Base-by-base conservation (phyloP, 2,888 invertebrate species). In the Cyclophora punctaria region DNA sequence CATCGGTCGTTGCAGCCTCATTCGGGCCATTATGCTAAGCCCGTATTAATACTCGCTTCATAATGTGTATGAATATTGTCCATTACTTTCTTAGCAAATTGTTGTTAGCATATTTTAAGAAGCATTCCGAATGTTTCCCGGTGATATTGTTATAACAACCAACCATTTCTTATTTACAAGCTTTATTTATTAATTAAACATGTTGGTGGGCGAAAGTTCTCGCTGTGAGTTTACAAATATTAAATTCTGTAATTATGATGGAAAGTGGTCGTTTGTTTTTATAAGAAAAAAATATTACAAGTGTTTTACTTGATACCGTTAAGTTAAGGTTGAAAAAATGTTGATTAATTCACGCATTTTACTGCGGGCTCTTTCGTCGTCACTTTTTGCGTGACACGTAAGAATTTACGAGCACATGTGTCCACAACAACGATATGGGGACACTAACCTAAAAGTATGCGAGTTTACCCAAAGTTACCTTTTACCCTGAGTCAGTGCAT, bases 301-400 rank as follows among this genome's bases (percentile, higher is more conserved):
- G 48, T 51, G 41, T 46, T 48, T 52, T 54, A 51, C 47, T 40
- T 20, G 44, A 5, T 20, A 41, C 48, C 33, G 51, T 48, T 55
- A 37, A 37, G 5, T 37, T 4, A 37, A 37, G 37, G 4, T 37
- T 37, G 4, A 20, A 56, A 57, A 56, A 59, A 53, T 53, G 52
- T 53, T 51, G 56, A 56, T 59, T 53, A 59, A 57, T 59, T 52
- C 48, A 41, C 53, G 40, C 41, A 35, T 47, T 43, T 48, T 51
- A 49, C 48, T 43, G 50, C 50, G 20, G 20, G 46, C 45, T 37
- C 6, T 3, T 7, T 44, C 46, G 37, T 20, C 44, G 53, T 53
- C 37, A 37, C 37, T 37, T 53, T 53, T 50, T 53, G 48, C 35
- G 41, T 46, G 7, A 34, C 41, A 34, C 49, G 4, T 48, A 43